Conservation (phyloP, 2,113 vertebrate species). For the Bubalus kerabau region DNA sequence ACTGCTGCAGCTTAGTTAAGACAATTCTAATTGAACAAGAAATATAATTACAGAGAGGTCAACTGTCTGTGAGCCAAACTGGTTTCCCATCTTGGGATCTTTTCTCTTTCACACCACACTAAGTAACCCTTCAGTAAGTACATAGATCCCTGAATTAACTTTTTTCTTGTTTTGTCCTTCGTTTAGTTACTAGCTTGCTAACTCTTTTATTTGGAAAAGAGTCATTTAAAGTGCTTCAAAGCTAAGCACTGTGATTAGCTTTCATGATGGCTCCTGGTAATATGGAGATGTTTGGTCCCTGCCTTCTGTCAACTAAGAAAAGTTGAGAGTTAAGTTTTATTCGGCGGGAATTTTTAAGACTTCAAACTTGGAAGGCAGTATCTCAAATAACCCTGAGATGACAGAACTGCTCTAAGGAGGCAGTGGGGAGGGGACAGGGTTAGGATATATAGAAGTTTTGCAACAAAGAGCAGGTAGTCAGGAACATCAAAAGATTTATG, state of each 20-base stretch:
- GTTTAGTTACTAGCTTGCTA: neutral
- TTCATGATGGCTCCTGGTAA: neutral
- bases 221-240: neutral
- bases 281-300: neutral
- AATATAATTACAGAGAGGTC: slow-evolving; percentile 65
- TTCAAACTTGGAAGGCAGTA: neutral
- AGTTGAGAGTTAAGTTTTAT: neutral
- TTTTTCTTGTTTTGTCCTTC: neutral
- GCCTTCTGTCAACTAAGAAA: neutral
- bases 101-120: neutral
- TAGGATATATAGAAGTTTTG: neutral
- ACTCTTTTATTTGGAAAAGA: neutral
- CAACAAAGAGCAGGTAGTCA: neutral
- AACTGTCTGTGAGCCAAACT: slow-evolving; percentile 5
- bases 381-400: neutral
- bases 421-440: rapidly evolving
- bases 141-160: neutral
- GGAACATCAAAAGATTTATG: neutral
- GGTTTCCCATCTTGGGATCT: neutral
- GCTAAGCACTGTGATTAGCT: neutral
- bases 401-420: neutral
- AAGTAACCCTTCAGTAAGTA: neutral
- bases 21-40: slow-evolving; percentile 64
- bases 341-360: neutral
- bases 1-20: slow-evolving; percentile 62